phyloP scores from a whole-genome alignment of 2,888 invertebrate species.

The Tenthredo livida region DNA sequence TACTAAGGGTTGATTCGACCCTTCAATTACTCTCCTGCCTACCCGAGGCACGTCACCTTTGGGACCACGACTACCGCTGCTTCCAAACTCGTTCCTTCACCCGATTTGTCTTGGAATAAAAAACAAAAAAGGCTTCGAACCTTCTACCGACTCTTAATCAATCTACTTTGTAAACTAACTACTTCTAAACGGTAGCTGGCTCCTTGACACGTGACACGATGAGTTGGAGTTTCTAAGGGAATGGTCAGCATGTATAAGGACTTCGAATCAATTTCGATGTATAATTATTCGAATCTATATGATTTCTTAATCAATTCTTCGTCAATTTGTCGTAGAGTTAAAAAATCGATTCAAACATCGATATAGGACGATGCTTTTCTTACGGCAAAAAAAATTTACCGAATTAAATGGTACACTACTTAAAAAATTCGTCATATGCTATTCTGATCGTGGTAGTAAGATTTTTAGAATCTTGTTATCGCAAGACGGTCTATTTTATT shows the following conservation, averaged over 20 bases:
- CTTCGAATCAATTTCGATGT: not conserved
- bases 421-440: not conserved
- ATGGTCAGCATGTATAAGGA: not conserved
- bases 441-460: not conserved
- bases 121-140: not conserved
- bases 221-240: not conserved
- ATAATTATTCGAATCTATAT: not conserved
- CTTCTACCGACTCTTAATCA: constrained; percentile 28
- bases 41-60: constrained; percentile 50
- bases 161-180: constrained; percentile 11
- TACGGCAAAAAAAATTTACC: not conserved
- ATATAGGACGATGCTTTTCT: not conserved
- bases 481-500: not conserved
- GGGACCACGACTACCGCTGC: constrained; percentile 47
- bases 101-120: constrained; percentile 38
- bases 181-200: not conserved
- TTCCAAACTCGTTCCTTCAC: constrained; percentile 45
- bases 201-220: not conserved
- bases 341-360: not conserved
- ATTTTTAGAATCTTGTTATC: constrained; percentile 21
- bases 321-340: not conserved
- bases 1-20: constrained; percentile 52
- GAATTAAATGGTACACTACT: not conserved
- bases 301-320: not conserved
- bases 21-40: constrained; percentile 51